Percentiles rank a stretch among this genome's conserved stretches.
phyloP scores from a whole-genome alignment of 1,140 invertebrate species.

The Cydia splendana region DNA sequence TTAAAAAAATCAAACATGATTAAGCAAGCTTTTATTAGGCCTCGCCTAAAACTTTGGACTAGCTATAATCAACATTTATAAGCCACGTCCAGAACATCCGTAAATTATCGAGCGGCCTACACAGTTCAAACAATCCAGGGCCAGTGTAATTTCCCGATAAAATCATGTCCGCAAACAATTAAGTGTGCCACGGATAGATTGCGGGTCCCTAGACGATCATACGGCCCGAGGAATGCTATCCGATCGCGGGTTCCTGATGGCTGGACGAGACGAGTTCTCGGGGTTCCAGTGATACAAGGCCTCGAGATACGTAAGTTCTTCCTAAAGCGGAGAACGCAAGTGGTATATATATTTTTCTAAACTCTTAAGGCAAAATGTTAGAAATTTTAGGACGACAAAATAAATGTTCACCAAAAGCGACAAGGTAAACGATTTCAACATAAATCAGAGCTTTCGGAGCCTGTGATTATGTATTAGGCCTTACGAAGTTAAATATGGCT shows the following conservation, averaged over 20 bases:
- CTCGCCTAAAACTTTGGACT: not conserved
- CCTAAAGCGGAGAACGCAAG: too few species aligned
- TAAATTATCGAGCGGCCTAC: conserved; percentile 11
- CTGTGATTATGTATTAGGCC: too few species aligned
- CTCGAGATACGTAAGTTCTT: not conserved
- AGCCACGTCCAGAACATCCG: not conserved
- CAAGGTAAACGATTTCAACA: too few species aligned
- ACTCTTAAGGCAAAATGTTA: too few species aligned
- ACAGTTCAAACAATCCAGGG: conserved; percentile 14
- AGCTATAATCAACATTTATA: not conserved
- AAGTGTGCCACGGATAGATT: conserved; percentile 63
- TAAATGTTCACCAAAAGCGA: too few species aligned
- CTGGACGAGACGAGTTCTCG: not conserved
- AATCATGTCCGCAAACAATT: conserved; percentile 73
- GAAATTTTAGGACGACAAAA: too few species aligned
- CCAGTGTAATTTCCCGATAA: conserved; percentile 56
- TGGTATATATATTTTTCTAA: too few species aligned
- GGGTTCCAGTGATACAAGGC: not conserved
- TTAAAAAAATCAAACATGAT: too few species aligned
- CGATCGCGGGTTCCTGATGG: conserved; percentile 41
- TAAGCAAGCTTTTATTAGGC: too few species aligned
- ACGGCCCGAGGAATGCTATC: conserved; percentile 68
- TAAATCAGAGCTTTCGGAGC: too few species aligned
- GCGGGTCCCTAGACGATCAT: conserved; percentile 64
- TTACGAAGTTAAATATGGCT: too few species aligned